Base-by-base conservation (phyloP, 2,797 vertebrate species). In the Lepus townsendii region DNA sequence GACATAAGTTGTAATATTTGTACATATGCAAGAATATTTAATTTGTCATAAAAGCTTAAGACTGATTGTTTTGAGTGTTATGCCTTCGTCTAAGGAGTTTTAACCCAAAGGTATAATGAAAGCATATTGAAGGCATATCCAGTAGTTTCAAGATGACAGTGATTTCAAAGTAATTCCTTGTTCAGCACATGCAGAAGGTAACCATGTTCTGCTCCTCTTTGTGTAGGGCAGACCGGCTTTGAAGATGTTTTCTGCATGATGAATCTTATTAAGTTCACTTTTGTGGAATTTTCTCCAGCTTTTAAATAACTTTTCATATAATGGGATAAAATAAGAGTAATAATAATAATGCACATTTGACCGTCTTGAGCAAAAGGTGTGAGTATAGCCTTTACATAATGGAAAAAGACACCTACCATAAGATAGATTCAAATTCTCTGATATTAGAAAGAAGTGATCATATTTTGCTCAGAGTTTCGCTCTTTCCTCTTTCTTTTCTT, bases 281-380 rank as follows among this genome's bases (percentile, higher is more conserved):
- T 73, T 90, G 24, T 92, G 20, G 47, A 57, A 88, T 95, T 95
- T 57, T 89, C 76, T 79, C 19, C 50, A 91, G 63, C 38, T 93
- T 93, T 95, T 83, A 80, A 94, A 90, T 82, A 93, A 68, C 63
- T 92, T 87, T 93, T 87, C 24, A 85, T 78, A 65, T 90, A 92
- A 92, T 93, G 35, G 16, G 4, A 32, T 88, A 68, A 95, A 94
- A 85, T 78, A 42, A 47, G n/a, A 71, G 54, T 90, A 69, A 73
- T 92, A 84, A 93, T 80, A 47, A 69, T 73, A 87, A 78, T 94
- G 57, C 3, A 78, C 32, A 73, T 85, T 93, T 94, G 47, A 86
- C 19, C 8, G 78, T 85, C n/a, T 84, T 93, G 27, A 82, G 20
- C 68, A 90, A 80, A 94, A 86, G 22, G 4, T 52, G 7, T 35